Evolutionary conservation across 2,797 vertebrate genomes (phyloP).

Genomic region (Psittacula derbiana): DNA sequence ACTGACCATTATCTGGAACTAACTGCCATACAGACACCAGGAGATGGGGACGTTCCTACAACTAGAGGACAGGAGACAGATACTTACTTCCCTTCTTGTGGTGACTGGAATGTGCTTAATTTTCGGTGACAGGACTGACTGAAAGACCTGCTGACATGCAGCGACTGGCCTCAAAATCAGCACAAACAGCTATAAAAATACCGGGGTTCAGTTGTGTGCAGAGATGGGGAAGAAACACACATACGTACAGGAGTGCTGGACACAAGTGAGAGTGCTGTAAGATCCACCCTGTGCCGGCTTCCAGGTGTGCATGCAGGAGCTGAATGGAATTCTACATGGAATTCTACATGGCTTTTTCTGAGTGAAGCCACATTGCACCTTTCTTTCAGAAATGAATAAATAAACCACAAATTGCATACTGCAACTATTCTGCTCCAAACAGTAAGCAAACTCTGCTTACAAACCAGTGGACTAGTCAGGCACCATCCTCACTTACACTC

Average conservation of each 20-base stretch:
- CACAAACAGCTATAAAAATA: conserved; percentile 25
- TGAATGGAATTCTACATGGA: not conserved
- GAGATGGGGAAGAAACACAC: conserved; percentile 19
- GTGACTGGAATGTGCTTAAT: conserved; percentile 54
- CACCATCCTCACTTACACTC: not conserved
- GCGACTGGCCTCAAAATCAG: conserved; percentile 44
- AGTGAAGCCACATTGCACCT: not conserved
- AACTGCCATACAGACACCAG: not conserved
- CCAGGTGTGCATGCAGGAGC: not conserved
- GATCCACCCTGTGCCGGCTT: not conserved
- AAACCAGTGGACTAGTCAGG: not conserved
- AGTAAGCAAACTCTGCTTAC: not conserved
- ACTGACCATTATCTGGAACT: conserved; percentile 4
- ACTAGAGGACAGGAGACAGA: not conserved
- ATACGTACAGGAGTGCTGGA: conserved; percentile 54
- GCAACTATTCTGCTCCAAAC: conserved; percentile 1
- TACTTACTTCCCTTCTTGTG: conserved; percentile 28
- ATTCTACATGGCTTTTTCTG: conserved; percentile 10
- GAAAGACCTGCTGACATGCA: not conserved
- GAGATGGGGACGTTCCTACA: not conserved
- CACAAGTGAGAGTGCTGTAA: not conserved
- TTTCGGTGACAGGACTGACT: not conserved
- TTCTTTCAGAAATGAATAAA: conserved; percentile 11
- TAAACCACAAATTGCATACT: conserved; percentile 16
- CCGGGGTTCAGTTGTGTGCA: conserved; percentile 33